A percentile compares a stretch with the other conserved stretches of the same genome.
Conservation (phyloP, 2,797 vertebrate genomes). For the Streptopelia turtur region DNA sequence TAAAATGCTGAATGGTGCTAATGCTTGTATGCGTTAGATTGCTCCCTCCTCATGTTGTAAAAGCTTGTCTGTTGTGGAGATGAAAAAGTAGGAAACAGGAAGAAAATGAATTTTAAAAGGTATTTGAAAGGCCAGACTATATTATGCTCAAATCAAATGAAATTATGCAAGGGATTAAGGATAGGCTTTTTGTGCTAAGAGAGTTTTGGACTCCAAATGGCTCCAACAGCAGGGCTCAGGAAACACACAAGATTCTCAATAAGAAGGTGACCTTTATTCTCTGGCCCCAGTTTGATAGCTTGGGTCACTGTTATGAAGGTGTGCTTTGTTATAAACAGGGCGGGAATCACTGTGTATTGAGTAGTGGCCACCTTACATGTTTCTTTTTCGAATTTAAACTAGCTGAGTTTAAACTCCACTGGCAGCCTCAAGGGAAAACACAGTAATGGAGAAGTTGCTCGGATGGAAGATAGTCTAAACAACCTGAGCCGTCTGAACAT, state of each 20-base stretch:
- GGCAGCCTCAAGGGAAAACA: background rate
- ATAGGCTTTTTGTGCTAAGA: background rate
- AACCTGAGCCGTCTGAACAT: background rate
- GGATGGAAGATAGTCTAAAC: background rate
- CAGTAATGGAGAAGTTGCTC: background rate
- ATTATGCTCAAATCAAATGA: background rate
- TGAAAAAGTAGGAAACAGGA: background rate
- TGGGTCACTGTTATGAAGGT: background rate
- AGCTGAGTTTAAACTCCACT: background rate
- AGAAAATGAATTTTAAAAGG: constrained; percentile 31
- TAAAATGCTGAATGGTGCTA: constrained; percentile 6
- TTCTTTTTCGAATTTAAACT: background rate
- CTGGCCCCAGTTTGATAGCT: background rate
- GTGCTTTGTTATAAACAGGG: background rate
- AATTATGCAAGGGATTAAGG: background rate
- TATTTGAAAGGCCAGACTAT: constrained; percentile 19
- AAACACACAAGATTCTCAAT: background rate
- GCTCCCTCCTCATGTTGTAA: background rate
- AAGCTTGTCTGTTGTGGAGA: background rate
- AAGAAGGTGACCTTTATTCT: background rate
- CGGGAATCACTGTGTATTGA: background rate
- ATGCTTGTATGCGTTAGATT: background rate
- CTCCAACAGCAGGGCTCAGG: background rate
- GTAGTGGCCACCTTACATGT: background rate
- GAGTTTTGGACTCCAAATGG: background rate